These are phyloP conservation scores for Agrochola circellaris DNA, from an alignment of 2,888 invertebrate species.

Conservation along the genomic window DNA sequence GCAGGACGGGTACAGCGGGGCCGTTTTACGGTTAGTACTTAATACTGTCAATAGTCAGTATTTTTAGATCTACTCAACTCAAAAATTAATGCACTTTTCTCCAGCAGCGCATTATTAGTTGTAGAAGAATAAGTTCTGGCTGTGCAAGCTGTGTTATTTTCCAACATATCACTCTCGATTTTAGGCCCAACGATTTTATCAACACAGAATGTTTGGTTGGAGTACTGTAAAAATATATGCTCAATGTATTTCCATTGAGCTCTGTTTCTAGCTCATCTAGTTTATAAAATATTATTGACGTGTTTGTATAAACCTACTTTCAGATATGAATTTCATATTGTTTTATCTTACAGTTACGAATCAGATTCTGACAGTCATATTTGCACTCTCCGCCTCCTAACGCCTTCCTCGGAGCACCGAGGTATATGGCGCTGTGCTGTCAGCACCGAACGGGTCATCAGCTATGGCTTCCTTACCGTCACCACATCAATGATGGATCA, in stretches of 20 bases:
- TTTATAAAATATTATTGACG: background rate
- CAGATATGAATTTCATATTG: background rate
- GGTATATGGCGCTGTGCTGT: slow-evolving; percentile 86
- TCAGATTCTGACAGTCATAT: slow-evolving; percentile 70
- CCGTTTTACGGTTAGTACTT: slow-evolving; percentile 69
- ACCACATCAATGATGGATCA: slow-evolving; percentile 66
- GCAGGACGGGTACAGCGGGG: slow-evolving; percentile 76
- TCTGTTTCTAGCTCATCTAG: background rate
- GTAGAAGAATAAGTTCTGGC: background rate
- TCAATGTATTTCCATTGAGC: background rate
- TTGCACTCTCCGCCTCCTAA: slow-evolving; percentile 79
- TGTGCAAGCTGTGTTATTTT: background rate
- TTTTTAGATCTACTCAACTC: background rate
- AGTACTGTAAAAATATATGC: background rate
- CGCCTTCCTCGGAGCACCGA: slow-evolving; percentile 71
- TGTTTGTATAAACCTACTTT: background rate
- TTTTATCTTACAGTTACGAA: slow-evolving; percentile 68
- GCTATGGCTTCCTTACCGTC: slow-evolving; percentile 81
- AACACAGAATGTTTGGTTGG: background rate
- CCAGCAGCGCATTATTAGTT: background rate
- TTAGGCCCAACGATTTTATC: background rate
- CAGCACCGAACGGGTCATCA: slow-evolving; percentile 74
- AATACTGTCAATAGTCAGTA: background rate
- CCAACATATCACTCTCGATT: background rate
- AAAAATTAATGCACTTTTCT: background rate